phyloP scores from a whole-genome alignment of 2,113 vertebrate genomes.

The Pseudonaja textilis region DNA sequence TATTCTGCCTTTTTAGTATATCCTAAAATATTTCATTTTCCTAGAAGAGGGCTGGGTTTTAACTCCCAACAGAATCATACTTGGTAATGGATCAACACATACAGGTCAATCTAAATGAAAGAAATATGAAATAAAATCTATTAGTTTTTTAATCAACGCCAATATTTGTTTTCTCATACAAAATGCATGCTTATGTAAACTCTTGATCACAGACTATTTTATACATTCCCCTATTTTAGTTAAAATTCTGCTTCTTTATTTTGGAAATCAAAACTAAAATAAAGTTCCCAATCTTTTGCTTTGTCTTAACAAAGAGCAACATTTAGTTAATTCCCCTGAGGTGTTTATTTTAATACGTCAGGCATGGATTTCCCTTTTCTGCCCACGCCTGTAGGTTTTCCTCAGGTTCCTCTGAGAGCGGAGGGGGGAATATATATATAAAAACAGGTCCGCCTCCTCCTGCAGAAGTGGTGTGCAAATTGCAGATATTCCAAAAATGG shows the following conservation, averaged over 20 bases:
- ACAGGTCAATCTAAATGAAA: not conserved
- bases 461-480: too few relatives aligned
- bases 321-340: not conserved
- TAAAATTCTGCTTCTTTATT: not conserved
- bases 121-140: not conserved
- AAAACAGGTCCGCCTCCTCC: not conserved
- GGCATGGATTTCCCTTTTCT: not conserved
- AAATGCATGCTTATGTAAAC: not conserved
- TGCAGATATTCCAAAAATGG: not conserved
- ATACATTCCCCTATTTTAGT: not conserved
- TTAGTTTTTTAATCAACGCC: not conserved
- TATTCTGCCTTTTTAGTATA: too few relatives aligned
- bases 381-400: not conserved
- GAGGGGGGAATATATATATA: not conserved
- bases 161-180: not conserved
- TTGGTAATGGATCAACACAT: not conserved
- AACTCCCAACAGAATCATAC: not conserved
- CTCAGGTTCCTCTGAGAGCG: not conserved
- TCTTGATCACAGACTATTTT: not conserved
- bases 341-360: slow-evolving; percentile 15
- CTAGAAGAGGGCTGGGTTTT: too few relatives aligned
- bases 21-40: too few relatives aligned
- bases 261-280: not conserved
- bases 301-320: not conserved
- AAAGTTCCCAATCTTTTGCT: not conserved